Evolutionary conservation across 2,113 vertebrate genomes (phyloP).

Genomic region (Thryonomys swinderianus): DNA sequence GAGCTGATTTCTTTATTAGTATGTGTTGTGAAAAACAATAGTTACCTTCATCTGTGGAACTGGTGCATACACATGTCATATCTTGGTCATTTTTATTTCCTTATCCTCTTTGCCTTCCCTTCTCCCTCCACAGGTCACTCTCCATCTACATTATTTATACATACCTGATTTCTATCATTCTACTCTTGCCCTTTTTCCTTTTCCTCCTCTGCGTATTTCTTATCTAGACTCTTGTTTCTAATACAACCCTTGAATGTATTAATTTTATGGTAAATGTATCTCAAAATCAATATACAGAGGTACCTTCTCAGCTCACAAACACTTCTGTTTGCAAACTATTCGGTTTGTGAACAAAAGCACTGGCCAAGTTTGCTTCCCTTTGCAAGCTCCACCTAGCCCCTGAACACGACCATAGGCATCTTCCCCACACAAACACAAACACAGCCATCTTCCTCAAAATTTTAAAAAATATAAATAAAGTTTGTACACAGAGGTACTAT

Average conservation of each 20-base stretch:
- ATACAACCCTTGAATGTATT: background rate
- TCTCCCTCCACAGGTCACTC: background rate
- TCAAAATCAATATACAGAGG: background rate
- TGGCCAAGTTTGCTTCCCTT: background rate
- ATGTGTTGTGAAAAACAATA: background rate
- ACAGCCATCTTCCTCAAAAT: background rate
- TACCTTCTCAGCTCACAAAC: background rate
- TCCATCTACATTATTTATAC: background rate
- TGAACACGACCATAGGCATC: background rate
- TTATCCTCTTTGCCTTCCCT: background rate
- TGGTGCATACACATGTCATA: background rate
- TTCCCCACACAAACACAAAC: background rate
- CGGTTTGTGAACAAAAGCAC: background rate
- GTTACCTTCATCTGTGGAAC: background rate
- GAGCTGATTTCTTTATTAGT: background rate
- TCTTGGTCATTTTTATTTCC: background rate
- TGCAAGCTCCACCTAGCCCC: background rate
- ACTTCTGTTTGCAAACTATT: background rate
- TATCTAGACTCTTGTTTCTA: background rate
- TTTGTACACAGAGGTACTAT: background rate
- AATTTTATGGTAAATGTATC: background rate
- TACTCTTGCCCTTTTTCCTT: background rate
- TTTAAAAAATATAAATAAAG: background rate
- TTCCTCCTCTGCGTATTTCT: background rate
- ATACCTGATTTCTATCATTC: background rate